These are phyloP conservation scores for Rugalucina vietnamica DNA, from an alignment of 2,888 invertebrate genomes.

Conservation along the genomic window DNA sequence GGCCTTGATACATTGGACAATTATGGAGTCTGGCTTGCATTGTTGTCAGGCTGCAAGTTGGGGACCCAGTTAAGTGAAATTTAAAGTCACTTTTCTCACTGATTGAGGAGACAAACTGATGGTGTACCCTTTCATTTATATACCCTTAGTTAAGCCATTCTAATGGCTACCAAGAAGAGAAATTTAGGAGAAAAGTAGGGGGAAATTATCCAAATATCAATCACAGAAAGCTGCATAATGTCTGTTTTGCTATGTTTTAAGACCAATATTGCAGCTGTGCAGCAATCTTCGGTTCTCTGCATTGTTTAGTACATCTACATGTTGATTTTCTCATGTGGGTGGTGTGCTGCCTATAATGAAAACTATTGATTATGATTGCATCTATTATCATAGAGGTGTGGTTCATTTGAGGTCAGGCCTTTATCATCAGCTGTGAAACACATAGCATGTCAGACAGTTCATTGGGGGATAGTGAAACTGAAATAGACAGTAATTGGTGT, in stretches of 20 bases:
- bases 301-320: not conserved
- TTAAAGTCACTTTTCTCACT: too few relatives aligned
- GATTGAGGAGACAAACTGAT: too few relatives aligned
- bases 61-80: too few relatives aligned
- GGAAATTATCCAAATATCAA: too few relatives aligned
- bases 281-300: too few relatives aligned
- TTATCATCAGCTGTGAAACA: not conserved
- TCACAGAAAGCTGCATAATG: too few relatives aligned
- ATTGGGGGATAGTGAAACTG: not conserved
- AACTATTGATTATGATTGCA: not conserved
- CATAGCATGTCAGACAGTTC: not conserved
- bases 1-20: conserved; percentile 56
- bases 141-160: too few relatives aligned
- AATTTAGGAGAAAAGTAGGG: too few relatives aligned
- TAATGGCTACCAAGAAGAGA: too few relatives aligned
- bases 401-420: not conserved
- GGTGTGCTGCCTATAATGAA: not conserved
- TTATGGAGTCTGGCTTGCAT: conserved; percentile 64
- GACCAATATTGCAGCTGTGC: too few relatives aligned
- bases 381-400: not conserved
- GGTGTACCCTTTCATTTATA: too few relatives aligned
- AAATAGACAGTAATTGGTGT: not conserved
- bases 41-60: conserved; percentile 55
- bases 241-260: too few relatives aligned
- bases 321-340: not conserved